Conservation (phyloP, 2,888 invertebrate genomes). For the Drosophila ezoana region DNA sequence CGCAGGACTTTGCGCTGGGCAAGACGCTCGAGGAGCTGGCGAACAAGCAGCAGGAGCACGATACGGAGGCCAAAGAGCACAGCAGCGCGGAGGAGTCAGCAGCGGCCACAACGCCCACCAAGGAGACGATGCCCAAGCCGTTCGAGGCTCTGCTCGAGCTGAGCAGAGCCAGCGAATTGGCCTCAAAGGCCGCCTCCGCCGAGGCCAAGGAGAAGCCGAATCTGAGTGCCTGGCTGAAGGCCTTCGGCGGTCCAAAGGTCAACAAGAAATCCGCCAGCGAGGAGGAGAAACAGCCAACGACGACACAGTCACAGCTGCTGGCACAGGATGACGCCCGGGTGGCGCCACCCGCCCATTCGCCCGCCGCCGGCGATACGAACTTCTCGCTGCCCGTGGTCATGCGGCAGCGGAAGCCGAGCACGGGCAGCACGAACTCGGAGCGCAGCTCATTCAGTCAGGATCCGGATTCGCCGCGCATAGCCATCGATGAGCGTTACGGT, state of each 20-base stretch:
- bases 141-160: constrained; percentile 68
- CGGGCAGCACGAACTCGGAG: constrained; percentile 92
- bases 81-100: constrained; percentile 2
- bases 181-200: constrained; percentile 24
- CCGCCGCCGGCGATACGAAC: constrained; percentile 57
- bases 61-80: constrained; percentile 1
- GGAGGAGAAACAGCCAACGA: constrained; percentile 83
- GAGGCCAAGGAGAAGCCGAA: constrained; percentile 87
- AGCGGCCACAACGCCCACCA: constrained; percentile 22
- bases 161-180: constrained; percentile 58
- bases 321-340: constrained; percentile 51
- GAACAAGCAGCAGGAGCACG: constrained; percentile 52
- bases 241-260: constrained; percentile 94
- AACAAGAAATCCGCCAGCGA: constrained; percentile 88
- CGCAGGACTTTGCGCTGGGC: constrained; percentile 88
- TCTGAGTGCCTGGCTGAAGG: constrained; percentile 96
- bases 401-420: constrained; percentile 90
- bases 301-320: constrained; percentile 27
- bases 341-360: constrained; percentile 69
- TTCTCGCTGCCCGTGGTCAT: constrained; percentile 83
- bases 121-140: constrained; percentile 46
- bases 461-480: constrained; percentile 89
- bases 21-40: constrained; percentile 86
- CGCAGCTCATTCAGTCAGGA: constrained; percentile 92
- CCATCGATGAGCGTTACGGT: constrained; percentile 87